Evolutionary conservation across 1,140 invertebrate genomes (phyloP), one percentile per base, ranked within the genome.

Genomic region (Sitobion miscanthi): DNA sequence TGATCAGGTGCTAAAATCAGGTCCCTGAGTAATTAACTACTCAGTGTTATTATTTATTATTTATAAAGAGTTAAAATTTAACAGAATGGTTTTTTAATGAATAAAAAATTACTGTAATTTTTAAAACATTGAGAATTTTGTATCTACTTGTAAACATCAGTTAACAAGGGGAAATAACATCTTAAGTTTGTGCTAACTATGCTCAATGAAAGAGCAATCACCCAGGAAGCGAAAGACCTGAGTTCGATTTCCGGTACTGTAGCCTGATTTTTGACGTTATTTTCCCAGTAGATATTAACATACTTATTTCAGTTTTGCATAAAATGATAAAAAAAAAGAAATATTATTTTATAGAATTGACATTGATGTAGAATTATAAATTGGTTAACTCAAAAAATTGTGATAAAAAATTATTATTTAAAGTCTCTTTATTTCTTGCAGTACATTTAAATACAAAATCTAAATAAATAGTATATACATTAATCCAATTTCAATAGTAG

Each of bases 401-500:
- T 52, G 49, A 54, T 5, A 42, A 38, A 35, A 83, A 83, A 21
- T 23, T 21, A 42, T 62, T 85, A 9, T 85, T 85, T 42, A 8
- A 47, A 47, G 9, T 86, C 45, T 47, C 9, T 86, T 47, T 47
- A 47, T 45, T 86, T 47, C 7, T 87, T 49, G 45, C 7, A 49
- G 14, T 87, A 87, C n/a, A 89, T 42, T 42, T 42, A 57, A 89
- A 89, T 57, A 89, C n/a, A 57, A 57, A 57, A 57, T 57, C 35
- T 38, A 30, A 57, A 89, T 30, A 89, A 57, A 38, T 38, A 54
- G 20, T 9, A 47, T 35, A 87, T 49, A 87, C n/a, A 49, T 49
- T n/a, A 21, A 49, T 87, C 17, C 45, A 25, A 3, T 87, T 87
- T 35, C 2, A 87, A 87, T 23, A 85, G 45, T 4, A 85, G 82